Evolutionary conservation across 2,113 vertebrate species (phyloP).

Genomic region (Microcebus tavaratra): DNA sequence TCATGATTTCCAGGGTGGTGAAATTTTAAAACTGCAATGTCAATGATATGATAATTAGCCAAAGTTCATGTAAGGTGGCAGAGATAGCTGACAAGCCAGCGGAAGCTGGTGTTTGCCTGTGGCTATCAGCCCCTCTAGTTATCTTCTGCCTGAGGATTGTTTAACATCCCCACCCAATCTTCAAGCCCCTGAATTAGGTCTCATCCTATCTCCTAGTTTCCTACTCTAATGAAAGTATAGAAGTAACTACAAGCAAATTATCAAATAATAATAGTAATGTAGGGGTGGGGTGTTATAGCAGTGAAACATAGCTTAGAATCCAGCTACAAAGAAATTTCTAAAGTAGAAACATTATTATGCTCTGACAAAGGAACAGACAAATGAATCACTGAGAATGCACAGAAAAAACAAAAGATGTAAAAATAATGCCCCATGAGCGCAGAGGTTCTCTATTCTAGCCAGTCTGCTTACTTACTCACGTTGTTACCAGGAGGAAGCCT

Average conservation of each 20-base stretch:
- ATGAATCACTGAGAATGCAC: fast-evolving
- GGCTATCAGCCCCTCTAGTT: too few relatives aligned
- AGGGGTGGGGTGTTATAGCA: neutral
- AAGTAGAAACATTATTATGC: neutral
- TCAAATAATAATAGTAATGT: neutral
- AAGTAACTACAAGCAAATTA: neutral
- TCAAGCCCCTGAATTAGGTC: too few relatives aligned
- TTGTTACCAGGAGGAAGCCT: neutral
- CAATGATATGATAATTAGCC: too few relatives aligned
- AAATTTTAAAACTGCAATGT: too few relatives aligned
- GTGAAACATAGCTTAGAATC: neutral
- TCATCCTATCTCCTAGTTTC: too few relatives aligned
- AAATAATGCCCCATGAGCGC: neutral
- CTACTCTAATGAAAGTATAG: neutral
- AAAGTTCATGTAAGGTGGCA: too few relatives aligned
- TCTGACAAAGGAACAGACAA: neutral
- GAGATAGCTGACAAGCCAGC: too few relatives aligned
- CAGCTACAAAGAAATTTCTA: neutral
- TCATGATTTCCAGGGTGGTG: too few relatives aligned
- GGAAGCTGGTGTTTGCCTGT: too few relatives aligned
- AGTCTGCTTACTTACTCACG: neutral
- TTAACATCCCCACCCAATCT: too few relatives aligned
- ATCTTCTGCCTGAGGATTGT: too few relatives aligned
- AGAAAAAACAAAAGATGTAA: neutral
- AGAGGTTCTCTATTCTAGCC: fast-evolving